Conservation (phyloP, 2,888 invertebrate species). For the Cremastobaeus sp. region DNA sequence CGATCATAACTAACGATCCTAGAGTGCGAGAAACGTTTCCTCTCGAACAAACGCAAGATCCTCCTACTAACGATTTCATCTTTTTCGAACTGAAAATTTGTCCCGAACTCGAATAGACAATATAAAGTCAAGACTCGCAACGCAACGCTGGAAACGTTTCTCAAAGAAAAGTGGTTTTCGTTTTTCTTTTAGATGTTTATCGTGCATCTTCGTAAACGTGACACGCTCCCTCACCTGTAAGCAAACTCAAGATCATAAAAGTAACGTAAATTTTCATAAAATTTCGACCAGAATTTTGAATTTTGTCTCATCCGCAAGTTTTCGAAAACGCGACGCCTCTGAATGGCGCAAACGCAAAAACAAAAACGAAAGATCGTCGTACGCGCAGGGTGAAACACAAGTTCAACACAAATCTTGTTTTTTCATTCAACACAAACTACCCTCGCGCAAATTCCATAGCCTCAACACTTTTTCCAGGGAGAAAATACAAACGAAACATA, state of each 20-base stretch:
- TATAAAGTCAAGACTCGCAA: slow-evolving; percentile 27
- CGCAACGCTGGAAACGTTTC: slow-evolving; percentile 35
- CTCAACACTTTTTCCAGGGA: slow-evolving; percentile 77
- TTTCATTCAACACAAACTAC: slow-evolving; percentile 56
- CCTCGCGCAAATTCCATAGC: slow-evolving; percentile 72
- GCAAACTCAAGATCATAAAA: slow-evolving; percentile 72
- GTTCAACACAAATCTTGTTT: slow-evolving; percentile 40
- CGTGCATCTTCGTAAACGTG: slow-evolving; percentile 65
- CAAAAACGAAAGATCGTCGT: slow-evolving; percentile 63
- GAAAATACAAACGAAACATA: slow-evolving; percentile 77
- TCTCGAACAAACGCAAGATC: slow-evolving; percentile 11
- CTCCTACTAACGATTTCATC: slow-evolving; percentile 9
- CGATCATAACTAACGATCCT: slow-evolving; percentile 40
- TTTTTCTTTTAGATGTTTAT: slow-evolving; percentile 16
- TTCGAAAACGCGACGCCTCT: slow-evolving; percentile 45
- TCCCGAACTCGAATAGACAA: slow-evolving; percentile 30
- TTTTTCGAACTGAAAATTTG: slow-evolving; percentile 29
- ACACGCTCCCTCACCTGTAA: slow-evolving; percentile 71
- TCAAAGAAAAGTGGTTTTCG: slow-evolving; percentile 35
- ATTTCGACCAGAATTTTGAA: slow-evolving; percentile 77
- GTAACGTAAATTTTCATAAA: slow-evolving; percentile 73
- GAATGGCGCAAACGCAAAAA: slow-evolving; percentile 59
- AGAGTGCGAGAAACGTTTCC: slow-evolving; percentile 50
- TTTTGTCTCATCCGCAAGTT: slow-evolving; percentile 76
- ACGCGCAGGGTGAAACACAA: slow-evolving; percentile 64